Evolutionary conservation across 2,888 invertebrate genomes (phyloP), one percentile per base, ranked within the genome.

Genomic region (Marasmarcha lunaedactyla): DNA sequence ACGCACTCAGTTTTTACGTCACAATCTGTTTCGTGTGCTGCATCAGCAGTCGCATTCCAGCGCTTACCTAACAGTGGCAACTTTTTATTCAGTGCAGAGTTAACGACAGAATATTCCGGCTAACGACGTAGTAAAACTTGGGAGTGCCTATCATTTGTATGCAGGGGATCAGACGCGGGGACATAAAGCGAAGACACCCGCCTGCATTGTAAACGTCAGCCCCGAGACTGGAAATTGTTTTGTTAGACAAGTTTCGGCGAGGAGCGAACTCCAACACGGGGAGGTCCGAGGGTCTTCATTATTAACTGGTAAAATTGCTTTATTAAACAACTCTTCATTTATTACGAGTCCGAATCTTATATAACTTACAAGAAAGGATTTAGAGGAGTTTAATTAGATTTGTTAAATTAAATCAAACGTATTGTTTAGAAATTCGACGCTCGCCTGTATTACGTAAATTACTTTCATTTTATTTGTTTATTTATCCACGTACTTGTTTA

Each of bases 201-300:
- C 59, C 20, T 68, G 76, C 74, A 71, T 71, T 66, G 66, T 63
- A 67, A 72, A 53, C 55, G 56, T 48, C 53, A 56, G 50, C 55
- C 55, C 20, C 44, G 51, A 46, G 35, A 42, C 48, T 50, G 53
- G 54, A 58, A 57, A 63, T 64, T 63, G 57, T 63, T 62, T 61
- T 62, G 64, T 62, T 62, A 54, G 53, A 52, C 49, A 54, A 56
- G 54, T 55, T 59, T 50, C 51, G 44, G 41, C 30, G 20, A 20
- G 20, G 7, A 20, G 20, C 20, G 20, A 4, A 20, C 20, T 3
- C 20, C 20, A 7, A 3, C 4, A 3, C 30, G 30, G 30, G 30
- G n/a, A 9, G 2, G 30, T 30, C 30, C 30, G 11, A 25, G 6
- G 6, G 4, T n/a, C 30, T 30, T 30, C 10, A 30, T 30, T 30